phyloP scores from a whole-genome alignment of 2,888 invertebrate species.

The Drosophila neonasuta region DNA sequence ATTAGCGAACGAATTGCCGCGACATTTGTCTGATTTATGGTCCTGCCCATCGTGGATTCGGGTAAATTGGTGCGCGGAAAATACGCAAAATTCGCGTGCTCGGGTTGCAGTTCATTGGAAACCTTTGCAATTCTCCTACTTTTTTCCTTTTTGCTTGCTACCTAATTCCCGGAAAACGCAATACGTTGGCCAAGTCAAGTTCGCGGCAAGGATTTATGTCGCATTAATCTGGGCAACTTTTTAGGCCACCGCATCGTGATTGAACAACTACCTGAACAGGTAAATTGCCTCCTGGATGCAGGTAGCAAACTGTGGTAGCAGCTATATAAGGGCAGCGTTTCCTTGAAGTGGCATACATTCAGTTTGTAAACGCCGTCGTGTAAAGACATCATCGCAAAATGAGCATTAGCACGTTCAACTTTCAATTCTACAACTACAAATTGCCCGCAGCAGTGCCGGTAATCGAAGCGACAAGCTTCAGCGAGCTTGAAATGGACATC shows the following conservation, averaged over 20 bases:
- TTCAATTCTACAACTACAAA: conserved; percentile 69
- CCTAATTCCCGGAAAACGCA: conserved; percentile 35
- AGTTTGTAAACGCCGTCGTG: conserved; percentile 10
- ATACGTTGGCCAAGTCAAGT: conserved; percentile 43
- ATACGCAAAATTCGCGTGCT: conserved; percentile 70
- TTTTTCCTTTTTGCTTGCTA: conserved; percentile 8
- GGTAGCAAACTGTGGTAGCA: conserved; percentile 14
- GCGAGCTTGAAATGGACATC: conserved; percentile 70
- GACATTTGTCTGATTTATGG: conserved; percentile 48
- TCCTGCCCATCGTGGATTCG: conserved; percentile 26
- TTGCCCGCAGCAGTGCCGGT: conserved; percentile 45
- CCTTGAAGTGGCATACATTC: conserved; percentile 36
- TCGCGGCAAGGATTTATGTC: conserved; percentile 17
- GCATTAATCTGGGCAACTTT: conserved; percentile 32
- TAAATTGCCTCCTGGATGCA: conserved; percentile 3
- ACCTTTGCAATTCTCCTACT: conserved; percentile 10
- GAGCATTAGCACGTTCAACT: conserved; percentile 71
- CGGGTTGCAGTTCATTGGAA: conserved; percentile 48
- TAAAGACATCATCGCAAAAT: conserved; percentile 43
- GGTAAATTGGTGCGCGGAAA: conserved; percentile 64
- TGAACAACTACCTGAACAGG: conserved; percentile 40
- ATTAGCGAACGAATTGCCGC: conserved; percentile 24
- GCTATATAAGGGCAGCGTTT: conserved; percentile 16
- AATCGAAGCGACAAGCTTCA: conserved; percentile 39
- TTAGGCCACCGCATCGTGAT: conserved; percentile 32